A percentile compares a stretch with the other conserved stretches of the same genome.
Conservation (phyloP, 2,113 vertebrate genomes). For the Delphinapterus leucas region DNA sequence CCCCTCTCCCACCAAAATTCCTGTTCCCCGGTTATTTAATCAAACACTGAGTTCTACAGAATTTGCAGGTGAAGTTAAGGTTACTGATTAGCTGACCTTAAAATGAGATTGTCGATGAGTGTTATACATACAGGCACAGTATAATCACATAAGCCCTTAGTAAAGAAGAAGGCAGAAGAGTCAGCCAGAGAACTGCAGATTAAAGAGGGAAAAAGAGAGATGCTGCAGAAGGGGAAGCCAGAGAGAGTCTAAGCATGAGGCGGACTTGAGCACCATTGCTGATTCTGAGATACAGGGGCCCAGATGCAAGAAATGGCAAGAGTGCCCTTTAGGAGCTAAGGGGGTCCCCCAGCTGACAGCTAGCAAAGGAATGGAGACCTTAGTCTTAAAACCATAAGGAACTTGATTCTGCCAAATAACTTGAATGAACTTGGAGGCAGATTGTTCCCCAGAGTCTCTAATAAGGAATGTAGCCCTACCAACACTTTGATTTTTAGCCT, state of each 20-base stretch:
- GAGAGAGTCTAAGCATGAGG: neutral
- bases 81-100: neutral
- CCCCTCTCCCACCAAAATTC: no score
- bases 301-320: neutral
- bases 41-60: neutral
- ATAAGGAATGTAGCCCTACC: neutral
- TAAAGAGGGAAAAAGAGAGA: neutral
- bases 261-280: neutral
- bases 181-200: neutral
- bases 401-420: neutral
- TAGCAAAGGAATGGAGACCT: neutral
- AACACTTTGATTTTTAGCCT: neutral
- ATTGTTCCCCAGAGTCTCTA: neutral
- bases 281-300: neutral
- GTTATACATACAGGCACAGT: neutral
- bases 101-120: neutral
- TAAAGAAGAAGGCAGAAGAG: neutral
- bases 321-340: neutral
- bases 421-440: neutral
- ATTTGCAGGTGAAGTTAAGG: neutral
- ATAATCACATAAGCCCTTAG: neutral
- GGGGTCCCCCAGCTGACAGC: no score
- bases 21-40: neutral
- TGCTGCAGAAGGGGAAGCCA: neutral
- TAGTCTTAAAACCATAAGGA: neutral